Evolutionary conservation across 2,797 vertebrate species (phyloP).

Genomic region (Bovichtus diacanthus): DNA sequence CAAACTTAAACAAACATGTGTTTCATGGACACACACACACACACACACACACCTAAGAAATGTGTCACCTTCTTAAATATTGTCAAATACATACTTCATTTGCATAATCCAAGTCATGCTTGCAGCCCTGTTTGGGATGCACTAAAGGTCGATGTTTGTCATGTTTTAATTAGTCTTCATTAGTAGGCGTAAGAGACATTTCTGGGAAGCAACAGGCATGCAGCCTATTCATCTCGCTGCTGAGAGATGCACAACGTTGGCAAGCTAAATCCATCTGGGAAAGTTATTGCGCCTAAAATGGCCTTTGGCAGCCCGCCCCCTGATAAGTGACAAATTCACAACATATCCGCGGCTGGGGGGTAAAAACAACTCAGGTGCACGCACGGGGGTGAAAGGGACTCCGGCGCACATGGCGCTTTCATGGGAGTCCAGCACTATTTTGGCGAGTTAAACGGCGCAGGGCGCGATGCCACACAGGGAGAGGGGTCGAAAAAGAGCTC

Average conservation of each 20-base stretch:
- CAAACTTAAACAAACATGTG: not conserved
- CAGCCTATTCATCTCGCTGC: slow-evolving; percentile 50
- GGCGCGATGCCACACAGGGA: slow-evolving; percentile 83
- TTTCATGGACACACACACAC: no score
- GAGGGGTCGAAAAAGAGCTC: slow-evolving; percentile 64
- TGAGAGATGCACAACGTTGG: slow-evolving; percentile 70
- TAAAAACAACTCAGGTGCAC: slow-evolving; percentile 79
- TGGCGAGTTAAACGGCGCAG: slow-evolving; percentile 69
- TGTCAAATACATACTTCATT: slow-evolving; percentile 28
- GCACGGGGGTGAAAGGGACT: slow-evolving; percentile 71
- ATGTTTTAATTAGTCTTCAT: slow-evolving; percentile 72
- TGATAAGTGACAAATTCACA: slow-evolving; percentile 72
- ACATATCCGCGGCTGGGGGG: slow-evolving; percentile 67
- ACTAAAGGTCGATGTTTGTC: slow-evolving; percentile 66
- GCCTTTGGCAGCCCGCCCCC: slow-evolving; percentile 55
- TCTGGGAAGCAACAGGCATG: slow-evolving; percentile 54
- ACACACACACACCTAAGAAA: not conserved
- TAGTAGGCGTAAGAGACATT: slow-evolving; percentile 57
- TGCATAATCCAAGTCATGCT: slow-evolving; percentile 42
- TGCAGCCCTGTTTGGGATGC: slow-evolving; percentile 45
- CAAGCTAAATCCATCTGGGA: slow-evolving; percentile 65
- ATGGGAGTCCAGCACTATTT: slow-evolving; percentile 78
- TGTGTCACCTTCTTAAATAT: slow-evolving; percentile 1
- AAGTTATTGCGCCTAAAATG: slow-evolving; percentile 70
- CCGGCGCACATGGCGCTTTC: slow-evolving; percentile 66